Evolutionary conservation across 2,888 invertebrate genomes (phyloP), one percentile per base, ranked within the genome.

Genomic region (Folsomia candida): DNA sequence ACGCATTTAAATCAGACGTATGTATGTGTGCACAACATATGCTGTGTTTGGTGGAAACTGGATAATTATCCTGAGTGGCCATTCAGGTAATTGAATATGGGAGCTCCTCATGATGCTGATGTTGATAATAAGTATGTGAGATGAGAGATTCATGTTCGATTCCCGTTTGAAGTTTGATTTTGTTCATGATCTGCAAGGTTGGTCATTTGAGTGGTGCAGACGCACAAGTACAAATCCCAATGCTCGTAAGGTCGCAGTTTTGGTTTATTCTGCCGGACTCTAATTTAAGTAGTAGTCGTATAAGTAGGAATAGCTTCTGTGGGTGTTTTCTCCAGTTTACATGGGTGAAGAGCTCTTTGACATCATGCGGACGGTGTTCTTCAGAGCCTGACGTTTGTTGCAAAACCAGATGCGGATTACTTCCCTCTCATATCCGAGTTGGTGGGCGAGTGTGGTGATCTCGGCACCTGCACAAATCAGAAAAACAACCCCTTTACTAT

Each of bases 361-460:
- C 92, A 93, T 93, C 93, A 93, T 92, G 81, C 93, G 87, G 77
- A 96, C 95, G n/a, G 97, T 96, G 83, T 97, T 97, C 84, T 97
- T 97, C 79, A 97, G 87, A 1, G 97, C 96, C 85, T 98, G 97
- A 69, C 97, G 88, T 85, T 97, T 97, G 86, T 98, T 98, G 86
- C 97, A 98, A 85, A 98, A 98, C 97, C 98, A 98, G 85, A 98
- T 97, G 84, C 97, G 87, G 81, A 98, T 97, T 67, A 97, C 97
- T 86, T 98, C 97, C 68, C 97, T 88, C 83, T 97, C 97, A 84
- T 97, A 97, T 79, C 97, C 97, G 70, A 98, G 85, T 83, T 95
- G 94, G 83, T 96, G 94, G 18, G 97, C 95, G 79, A 97, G 85
- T 54, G 93, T 93, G 22, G 97, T 97, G 83, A 97, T 97, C 87